A percentile compares a stretch with the other conserved stretches of the same genome.
Evolutionary conservation across 2,797 vertebrate species (phyloP).

Genomic region (Toxotes lorentzi): DNA sequence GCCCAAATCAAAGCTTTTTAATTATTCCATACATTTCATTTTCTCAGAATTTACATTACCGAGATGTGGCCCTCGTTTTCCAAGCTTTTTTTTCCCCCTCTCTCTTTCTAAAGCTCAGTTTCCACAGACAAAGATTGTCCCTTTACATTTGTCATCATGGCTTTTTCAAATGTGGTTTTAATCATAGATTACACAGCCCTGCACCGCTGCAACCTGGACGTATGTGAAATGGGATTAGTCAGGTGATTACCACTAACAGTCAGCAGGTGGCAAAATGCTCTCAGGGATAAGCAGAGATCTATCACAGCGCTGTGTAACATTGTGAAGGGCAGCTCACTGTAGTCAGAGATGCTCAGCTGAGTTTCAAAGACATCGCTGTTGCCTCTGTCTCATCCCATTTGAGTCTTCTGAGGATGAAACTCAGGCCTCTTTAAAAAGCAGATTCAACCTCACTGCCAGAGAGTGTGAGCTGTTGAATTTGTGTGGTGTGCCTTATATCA

Average conservation of each 20-base stretch:
- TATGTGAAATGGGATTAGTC: slow-evolving; percentile 13
- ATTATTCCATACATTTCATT: slow-evolving; percentile 65
- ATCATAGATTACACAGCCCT: not conserved
- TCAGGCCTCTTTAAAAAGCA: slow-evolving; percentile 14
- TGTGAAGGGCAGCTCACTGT: slow-evolving; percentile 47
- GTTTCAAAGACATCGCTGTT: slow-evolving; percentile 50
- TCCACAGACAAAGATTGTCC: not conserved
- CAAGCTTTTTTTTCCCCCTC: no score
- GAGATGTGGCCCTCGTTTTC: not conserved
- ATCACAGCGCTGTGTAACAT: slow-evolving; percentile 43
- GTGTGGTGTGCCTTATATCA: not conserved
- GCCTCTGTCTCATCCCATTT: slow-evolving; percentile 38
- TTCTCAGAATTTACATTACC: slow-evolving; percentile 40
- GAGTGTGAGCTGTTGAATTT: slow-evolving; percentile 18
- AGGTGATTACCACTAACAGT: slow-evolving; percentile 78
- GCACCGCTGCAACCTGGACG: not conserved
- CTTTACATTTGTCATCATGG: not conserved
- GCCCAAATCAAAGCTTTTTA: slow-evolving; percentile 67
- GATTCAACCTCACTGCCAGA: slow-evolving; percentile 38
- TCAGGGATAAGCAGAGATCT: slow-evolving; percentile 71
- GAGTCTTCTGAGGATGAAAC: slow-evolving; percentile 34
- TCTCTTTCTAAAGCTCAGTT: not conserved
- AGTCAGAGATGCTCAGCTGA: slow-evolving; percentile 27
- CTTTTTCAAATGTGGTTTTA: slow-evolving; percentile 1
- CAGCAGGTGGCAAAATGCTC: slow-evolving; percentile 86